Conservation (phyloP, 2,797 vertebrate species). For the Acanthis flammea region DNA sequence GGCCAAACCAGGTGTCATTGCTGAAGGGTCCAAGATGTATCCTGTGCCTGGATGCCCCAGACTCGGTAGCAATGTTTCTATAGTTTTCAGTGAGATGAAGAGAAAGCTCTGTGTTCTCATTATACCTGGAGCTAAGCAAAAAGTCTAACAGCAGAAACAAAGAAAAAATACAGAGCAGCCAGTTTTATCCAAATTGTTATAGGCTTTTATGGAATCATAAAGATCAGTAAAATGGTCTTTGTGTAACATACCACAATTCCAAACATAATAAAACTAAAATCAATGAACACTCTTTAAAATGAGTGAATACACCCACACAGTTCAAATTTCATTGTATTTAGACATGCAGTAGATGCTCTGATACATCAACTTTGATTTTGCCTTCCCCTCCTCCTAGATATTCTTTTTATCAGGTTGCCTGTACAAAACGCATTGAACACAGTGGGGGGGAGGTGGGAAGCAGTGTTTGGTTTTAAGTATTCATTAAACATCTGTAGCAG, state of each 20-base stretch:
- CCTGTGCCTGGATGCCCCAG: background rate
- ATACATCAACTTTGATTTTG: slow-evolving; percentile 45
- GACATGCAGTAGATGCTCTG: slow-evolving; percentile 58
- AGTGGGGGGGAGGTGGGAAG: background rate
- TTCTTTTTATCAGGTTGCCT: slow-evolving; percentile 53
- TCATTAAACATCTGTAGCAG: slow-evolving; percentile 72
- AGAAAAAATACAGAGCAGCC: background rate
- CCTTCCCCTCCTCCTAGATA: slow-evolving; percentile 34
- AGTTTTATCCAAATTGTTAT: slow-evolving; percentile 23
- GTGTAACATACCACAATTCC: slow-evolving; percentile 35
- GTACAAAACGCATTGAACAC: slow-evolving; percentile 41
- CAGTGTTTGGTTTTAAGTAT: slow-evolving; percentile 54
- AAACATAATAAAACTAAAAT: slow-evolving; percentile 52
- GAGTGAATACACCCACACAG: slow-evolving; percentile 46
- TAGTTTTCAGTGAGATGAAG: background rate
- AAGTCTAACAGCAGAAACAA: slow-evolving; percentile 27
- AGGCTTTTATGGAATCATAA: slow-evolving; percentile 38
- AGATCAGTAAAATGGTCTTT: slow-evolving; percentile 46
- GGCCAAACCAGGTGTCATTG: background rate
- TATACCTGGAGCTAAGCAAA: background rate
- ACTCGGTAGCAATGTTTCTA: background rate
- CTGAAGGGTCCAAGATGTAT: background rate
- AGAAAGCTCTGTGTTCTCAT: background rate
- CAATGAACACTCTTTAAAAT: slow-evolving; percentile 57
- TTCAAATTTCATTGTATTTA: slow-evolving; percentile 60